phyloP scores from a whole-genome alignment of 2,113 vertebrate species.

The Ptyas mucosa region DNA sequence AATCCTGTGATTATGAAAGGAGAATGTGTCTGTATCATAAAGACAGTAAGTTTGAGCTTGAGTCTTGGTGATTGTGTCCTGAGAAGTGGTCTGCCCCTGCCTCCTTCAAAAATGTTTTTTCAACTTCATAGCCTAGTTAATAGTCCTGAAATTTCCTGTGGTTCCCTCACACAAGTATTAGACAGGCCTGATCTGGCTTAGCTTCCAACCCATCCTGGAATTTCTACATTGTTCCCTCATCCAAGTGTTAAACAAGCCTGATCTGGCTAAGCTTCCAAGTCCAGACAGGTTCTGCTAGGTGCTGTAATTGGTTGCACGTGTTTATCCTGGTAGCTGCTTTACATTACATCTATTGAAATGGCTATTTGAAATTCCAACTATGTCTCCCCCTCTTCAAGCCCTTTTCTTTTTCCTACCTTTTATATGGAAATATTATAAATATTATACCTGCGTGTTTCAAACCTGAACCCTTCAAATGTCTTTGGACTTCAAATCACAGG shows the following conservation, averaged over 20 bases:
- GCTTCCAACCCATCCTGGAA: background rate
- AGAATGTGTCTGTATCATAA: background rate
- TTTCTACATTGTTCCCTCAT: background rate
- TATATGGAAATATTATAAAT: background rate
- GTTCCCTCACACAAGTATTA: background rate
- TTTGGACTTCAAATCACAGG: background rate
- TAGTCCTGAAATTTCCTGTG: background rate
- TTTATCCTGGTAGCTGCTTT: background rate
- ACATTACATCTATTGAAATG: background rate
- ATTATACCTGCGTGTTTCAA: background rate
- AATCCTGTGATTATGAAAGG: background rate
- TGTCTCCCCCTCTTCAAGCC: constrained; percentile 13
- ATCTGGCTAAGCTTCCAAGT: background rate
- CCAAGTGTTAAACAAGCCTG: background rate
- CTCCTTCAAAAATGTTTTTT: background rate
- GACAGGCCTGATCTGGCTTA: background rate
- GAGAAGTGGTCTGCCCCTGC: background rate
- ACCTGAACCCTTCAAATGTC: background rate
- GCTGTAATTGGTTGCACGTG: background rate
- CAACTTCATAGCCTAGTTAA: background rate
- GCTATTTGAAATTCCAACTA: background rate
- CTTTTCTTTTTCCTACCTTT: background rate
- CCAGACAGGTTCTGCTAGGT: background rate
- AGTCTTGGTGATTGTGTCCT: background rate
- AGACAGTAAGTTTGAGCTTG: background rate